Percentiles rank a stretch among this genome's conserved stretches.
Evolutionary conservation across 2,113 vertebrate genomes (phyloP).

Genomic region (Hemiscyllium ocellatum): DNA sequence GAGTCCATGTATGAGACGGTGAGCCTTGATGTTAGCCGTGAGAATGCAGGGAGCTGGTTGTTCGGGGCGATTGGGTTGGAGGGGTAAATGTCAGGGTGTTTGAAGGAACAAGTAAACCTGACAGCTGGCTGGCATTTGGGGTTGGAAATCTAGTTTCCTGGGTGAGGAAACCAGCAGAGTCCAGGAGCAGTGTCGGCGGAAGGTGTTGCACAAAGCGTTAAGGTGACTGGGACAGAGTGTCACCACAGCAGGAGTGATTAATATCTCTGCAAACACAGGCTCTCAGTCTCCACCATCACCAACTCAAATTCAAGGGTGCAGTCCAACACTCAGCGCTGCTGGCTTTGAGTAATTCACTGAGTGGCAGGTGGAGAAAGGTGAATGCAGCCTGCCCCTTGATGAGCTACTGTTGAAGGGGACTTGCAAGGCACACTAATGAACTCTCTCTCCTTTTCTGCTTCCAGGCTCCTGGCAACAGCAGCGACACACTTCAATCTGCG

Average conservation of each 20-base stretch:
- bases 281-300: background rate
- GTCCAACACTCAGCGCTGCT: background rate
- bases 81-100: background rate
- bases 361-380: background rate
- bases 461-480: slow-evolving; percentile 87
- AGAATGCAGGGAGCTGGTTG: background rate
- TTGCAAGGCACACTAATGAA: background rate
- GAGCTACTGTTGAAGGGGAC: background rate
- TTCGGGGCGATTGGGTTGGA: too few relatives aligned
- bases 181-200: background rate
- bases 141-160: background rate
- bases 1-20: background rate
- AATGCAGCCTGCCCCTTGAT: background rate
- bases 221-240: background rate
- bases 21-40: background rate
- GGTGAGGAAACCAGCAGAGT: background rate
- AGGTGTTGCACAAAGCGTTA: background rate
- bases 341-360: background rate
- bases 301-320: background rate
- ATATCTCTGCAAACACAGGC: background rate
- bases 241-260: background rate
- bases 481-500: slow-evolving; percentile 93
- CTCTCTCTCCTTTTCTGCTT: slow-evolving; percentile 45
- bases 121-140: background rate
- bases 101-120: background rate